Percentiles rank a stretch among this genome's conserved stretches.
Conservation (phyloP, 1,140 invertebrate genomes). For the Parasteatoda tepidariorum region DNA sequence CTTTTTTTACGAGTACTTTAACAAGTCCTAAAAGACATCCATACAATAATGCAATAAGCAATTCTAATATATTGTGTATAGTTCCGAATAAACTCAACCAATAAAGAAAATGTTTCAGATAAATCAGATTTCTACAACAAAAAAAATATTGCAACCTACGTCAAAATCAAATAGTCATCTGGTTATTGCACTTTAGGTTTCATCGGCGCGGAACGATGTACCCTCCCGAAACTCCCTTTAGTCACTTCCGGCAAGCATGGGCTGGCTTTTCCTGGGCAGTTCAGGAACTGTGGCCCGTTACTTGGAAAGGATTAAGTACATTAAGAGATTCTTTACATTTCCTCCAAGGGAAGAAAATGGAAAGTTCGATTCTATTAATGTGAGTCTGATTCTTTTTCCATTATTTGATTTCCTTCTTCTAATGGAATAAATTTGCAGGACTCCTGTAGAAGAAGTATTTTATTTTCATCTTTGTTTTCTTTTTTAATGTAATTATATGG, state of each 20-base stretch:
- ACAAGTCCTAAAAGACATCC: too few relatives aligned
- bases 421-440: constrained; percentile 30
- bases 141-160: neutral
- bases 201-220: neutral
- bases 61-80: too few relatives aligned
- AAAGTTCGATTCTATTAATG: constrained; percentile 9
- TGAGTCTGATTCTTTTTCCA: constrained; percentile 12
- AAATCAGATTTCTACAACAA: neutral
- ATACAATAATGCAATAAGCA: too few relatives aligned
- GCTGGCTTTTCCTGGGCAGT: neutral
- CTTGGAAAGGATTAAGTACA: constrained; percentile 39
- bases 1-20: too few relatives aligned
- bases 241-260: constrained; percentile 2
- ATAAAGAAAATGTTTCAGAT: too few relatives aligned
- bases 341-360: neutral
- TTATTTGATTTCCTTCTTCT: constrained; percentile 41
- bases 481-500: too few relatives aligned
- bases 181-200: neutral
- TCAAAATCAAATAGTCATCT: neutral
- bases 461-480: too few relatives aligned
- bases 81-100: too few relatives aligned
- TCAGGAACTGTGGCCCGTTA: constrained; percentile 42
- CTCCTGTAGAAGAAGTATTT: neutral
- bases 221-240: neutral
- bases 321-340: constrained; percentile 25